Conservation (phyloP, 2,797 vertebrate genomes). For the Argya squamiceps region DNA sequence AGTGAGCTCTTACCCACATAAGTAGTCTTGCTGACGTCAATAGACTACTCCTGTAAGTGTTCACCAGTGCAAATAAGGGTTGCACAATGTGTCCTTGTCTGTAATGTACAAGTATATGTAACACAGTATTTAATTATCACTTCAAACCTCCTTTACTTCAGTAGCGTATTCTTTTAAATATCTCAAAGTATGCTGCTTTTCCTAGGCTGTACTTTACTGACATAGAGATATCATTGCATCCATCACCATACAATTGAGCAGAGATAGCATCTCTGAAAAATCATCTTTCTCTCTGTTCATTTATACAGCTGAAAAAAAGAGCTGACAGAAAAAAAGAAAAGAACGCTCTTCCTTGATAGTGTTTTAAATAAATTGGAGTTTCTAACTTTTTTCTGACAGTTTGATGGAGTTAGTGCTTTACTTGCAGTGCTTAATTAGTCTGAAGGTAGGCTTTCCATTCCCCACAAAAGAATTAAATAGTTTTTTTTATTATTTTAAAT, state of each 20-base stretch:
- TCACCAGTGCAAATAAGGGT: slow-evolving; percentile 5
- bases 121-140: slow-evolving; percentile 27
- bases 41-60: slow-evolving; percentile 14
- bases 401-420: not conserved
- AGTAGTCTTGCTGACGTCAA: slow-evolving; percentile 51
- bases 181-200: not conserved
- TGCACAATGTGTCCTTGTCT: slow-evolving; percentile 41
- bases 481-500: not conserved
- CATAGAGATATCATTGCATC: not conserved
- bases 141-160: not conserved
- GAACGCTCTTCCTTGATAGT: not conserved
- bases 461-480: not conserved
- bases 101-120: not conserved
- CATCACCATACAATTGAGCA: not conserved
- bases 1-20: slow-evolving; percentile 34
- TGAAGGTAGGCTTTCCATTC: not conserved
- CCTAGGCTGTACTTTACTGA: not conserved
- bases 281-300: not conserved
- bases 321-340: not conserved
- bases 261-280: slow-evolving; percentile 1
- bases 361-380: not conserved
- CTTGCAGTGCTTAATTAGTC: slow-evolving; percentile 7
- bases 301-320: not conserved
- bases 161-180: not conserved
- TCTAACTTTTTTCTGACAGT: not conserved